phyloP scores from a whole-genome alignment of 1,140 invertebrate species.

The Neuroterus valhalla region DNA sequence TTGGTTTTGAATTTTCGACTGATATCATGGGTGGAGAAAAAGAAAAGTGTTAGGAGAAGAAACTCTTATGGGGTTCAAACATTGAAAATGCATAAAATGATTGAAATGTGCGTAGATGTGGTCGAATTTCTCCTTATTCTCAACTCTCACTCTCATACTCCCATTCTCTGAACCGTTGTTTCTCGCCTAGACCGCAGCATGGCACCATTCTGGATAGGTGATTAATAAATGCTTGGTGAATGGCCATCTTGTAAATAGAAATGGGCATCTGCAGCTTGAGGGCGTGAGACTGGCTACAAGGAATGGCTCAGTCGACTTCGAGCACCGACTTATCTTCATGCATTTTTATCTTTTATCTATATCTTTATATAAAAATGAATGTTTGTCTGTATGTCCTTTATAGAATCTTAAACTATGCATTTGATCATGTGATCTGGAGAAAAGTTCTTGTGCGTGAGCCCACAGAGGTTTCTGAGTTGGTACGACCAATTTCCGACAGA shows the following conservation, averaged over 20 bases:
- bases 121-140: slow-evolving; percentile 9
- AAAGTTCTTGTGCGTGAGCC: too few species aligned
- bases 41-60: not conserved
- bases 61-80: not conserved
- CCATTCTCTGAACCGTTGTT: not conserved
- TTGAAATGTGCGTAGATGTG: not conserved
- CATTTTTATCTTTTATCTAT: too few species aligned
- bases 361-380: too few species aligned
- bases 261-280: slow-evolving; percentile 49
- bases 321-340: slow-evolving; percentile 13
- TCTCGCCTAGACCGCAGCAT: not conserved
- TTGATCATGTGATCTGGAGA: too few species aligned
- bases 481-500: too few species aligned
- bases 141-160: slow-evolving; percentile 1
- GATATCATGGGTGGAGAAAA: not conserved
- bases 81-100: not conserved
- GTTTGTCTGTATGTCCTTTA: too few species aligned
- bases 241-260: slow-evolving; percentile 56
- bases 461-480: too few species aligned
- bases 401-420: too few species aligned
- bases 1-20: not conserved
- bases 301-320: slow-evolving; percentile 29
- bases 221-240: slow-evolving; percentile 41
- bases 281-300: slow-evolving; percentile 57
- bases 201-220: slow-evolving; percentile 20